Conservation (phyloP, 2,888 invertebrate genomes). For the Tortricodes alternella region DNA sequence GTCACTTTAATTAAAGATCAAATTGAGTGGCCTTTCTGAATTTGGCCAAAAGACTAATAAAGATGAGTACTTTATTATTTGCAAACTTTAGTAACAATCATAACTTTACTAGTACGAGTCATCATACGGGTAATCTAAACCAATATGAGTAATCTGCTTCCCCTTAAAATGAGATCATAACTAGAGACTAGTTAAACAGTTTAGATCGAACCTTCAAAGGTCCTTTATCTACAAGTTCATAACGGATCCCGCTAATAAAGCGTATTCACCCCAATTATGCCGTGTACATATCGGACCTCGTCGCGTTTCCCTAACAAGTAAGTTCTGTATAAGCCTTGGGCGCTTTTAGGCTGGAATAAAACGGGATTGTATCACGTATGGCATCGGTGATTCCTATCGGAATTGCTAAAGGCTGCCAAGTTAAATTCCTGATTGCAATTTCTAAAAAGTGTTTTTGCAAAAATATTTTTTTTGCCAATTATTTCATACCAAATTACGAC, state of each 20-base stretch:
- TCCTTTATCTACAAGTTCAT: constrained; percentile 58
- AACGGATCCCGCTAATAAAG: constrained; percentile 59
- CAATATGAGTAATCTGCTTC: constrained; percentile 40
- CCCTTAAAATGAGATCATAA: constrained; percentile 47
- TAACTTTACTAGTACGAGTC: neutral
- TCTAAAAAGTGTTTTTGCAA: neutral
- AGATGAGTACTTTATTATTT: too few relatives aligned
- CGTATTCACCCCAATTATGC: constrained; percentile 60
- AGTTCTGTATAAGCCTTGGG: constrained; percentile 54
- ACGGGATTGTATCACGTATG: constrained; percentile 31
- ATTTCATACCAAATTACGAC: too few relatives aligned
- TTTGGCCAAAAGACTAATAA: too few relatives aligned
- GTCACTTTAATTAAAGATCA: too few relatives aligned
- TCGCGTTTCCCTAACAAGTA: constrained; percentile 47
- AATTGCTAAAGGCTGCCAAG: neutral
- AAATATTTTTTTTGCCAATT: too few relatives aligned
- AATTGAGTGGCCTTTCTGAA: too few relatives aligned
- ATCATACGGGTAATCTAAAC: constrained; percentile 14
- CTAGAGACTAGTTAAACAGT: constrained; percentile 52
- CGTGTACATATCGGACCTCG: constrained; percentile 32
- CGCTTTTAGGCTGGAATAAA: constrained; percentile 41
- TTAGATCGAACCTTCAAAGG: constrained; percentile 56
- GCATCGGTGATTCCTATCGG: constrained; percentile 1
- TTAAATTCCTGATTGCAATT: neutral
- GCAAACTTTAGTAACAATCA: neutral